These are phyloP conservation scores for Cydia fagiglandana DNA, from an alignment of 1,140 invertebrate species.

Conservation along the genomic window DNA sequence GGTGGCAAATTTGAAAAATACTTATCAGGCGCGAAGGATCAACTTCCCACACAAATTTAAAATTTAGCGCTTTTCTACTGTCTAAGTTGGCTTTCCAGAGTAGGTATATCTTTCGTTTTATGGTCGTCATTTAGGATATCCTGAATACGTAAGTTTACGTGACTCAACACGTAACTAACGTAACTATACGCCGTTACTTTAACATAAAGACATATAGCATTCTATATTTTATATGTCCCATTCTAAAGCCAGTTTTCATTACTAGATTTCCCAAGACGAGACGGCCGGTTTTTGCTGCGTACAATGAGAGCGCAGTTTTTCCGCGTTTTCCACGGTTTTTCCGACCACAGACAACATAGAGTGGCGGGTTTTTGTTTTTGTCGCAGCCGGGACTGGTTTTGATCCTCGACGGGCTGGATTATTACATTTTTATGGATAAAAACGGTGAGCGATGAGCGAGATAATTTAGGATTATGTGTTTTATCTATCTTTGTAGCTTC, in stretches of 20 bases:
- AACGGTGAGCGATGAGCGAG: not conserved
- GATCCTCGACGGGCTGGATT: constrained; percentile 47
- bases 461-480: not conserved
- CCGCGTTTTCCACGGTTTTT: constrained; percentile 71
- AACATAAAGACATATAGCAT: not conserved
- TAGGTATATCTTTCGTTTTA: no score
- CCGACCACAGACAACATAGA: constrained; percentile 47
- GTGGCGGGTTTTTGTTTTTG: constrained; percentile 48
- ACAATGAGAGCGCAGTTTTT: constrained; percentile 67
- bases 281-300: constrained; percentile 49
- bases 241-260: constrained; percentile 35
- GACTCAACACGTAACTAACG: no score
- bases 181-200: no score
- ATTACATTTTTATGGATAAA: constrained; percentile 1
- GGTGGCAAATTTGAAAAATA: no score
- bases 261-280: constrained; percentile 30
- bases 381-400: constrained; percentile 38
- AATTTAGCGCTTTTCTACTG: no score
- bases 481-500: not conserved
- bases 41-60: no score
- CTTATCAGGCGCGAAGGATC: no score
- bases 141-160: no score
- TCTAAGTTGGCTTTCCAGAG: no score
- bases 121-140: no score
- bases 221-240: not conserved